phyloP scores from a whole-genome alignment of 2,113 vertebrate species.

The Candoia aspera region DNA sequence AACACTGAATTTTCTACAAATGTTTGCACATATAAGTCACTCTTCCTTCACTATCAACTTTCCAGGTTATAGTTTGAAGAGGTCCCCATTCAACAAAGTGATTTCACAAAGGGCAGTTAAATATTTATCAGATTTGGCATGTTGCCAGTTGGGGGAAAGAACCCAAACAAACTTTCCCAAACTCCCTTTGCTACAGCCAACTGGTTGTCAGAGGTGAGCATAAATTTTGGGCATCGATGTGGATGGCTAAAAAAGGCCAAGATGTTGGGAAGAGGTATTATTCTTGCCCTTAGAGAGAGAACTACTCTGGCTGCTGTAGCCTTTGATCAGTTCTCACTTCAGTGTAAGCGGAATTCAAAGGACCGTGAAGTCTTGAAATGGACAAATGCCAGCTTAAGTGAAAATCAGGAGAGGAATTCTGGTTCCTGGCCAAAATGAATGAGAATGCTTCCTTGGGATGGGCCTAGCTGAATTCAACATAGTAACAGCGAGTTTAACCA shows the following conservation, averaged over 20 bases:
- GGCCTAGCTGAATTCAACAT: not conserved
- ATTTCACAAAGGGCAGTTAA: not conserved
- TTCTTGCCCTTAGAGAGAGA: not conserved
- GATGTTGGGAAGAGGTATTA: not conserved
- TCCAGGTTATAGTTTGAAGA: not conserved
- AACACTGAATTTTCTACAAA: not conserved
- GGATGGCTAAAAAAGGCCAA: not conserved
- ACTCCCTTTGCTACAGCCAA: not conserved
- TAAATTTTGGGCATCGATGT: not conserved
- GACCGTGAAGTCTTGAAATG: not conserved
- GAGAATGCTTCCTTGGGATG: not conserved
- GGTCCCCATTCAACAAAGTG: not conserved
- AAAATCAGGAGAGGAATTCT: not conserved
- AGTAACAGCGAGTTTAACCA: not conserved
- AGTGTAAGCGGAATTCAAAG: not conserved
- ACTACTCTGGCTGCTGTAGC: not conserved
- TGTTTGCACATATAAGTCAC: not conserved
- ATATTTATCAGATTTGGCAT: not conserved
- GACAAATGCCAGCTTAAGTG: not conserved
- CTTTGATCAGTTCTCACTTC: not conserved
- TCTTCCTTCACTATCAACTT: not conserved
- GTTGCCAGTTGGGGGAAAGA: not conserved
- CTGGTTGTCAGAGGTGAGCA: not conserved
- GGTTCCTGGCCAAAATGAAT: not conserved
- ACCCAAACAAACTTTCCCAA: not conserved